Evolutionary conservation across 2,888 invertebrate species (phyloP).

Genomic region (Antheraea assamensis): DNA sequence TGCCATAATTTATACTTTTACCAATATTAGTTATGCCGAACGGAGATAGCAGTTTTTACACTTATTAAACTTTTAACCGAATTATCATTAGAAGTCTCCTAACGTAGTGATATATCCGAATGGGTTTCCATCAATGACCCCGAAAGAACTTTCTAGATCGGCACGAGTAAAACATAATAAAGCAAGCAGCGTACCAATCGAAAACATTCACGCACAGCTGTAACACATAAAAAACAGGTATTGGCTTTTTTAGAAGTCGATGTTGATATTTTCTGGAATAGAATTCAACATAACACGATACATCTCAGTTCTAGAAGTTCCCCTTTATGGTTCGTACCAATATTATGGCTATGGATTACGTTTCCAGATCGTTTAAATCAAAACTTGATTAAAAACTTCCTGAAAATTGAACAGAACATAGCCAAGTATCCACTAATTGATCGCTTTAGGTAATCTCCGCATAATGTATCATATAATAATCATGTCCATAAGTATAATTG

Average conservation of each 20-base stretch:
- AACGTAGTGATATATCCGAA: too few relatives aligned
- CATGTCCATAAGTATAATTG: background rate
- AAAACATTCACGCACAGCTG: background rate
- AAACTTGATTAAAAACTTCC: background rate
- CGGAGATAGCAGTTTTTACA: too few relatives aligned
- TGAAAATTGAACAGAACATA: background rate
- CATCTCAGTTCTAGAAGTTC: background rate
- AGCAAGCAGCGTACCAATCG: background rate
- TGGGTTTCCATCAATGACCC: too few relatives aligned
- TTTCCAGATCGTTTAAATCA: background rate
- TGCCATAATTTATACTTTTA: too few relatives aligned
- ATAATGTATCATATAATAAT: background rate
- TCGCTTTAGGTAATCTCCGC: background rate
- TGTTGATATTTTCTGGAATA: background rate
- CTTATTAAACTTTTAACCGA: too few relatives aligned
- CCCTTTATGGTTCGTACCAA: background rate
- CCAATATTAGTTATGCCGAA: too few relatives aligned
- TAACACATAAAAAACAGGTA: background rate
- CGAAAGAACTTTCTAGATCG: background rate
- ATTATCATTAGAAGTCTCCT: too few relatives aligned
- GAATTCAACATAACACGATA: background rate
- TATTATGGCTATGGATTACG: background rate
- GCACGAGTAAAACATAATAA: background rate
- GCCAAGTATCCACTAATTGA: background rate
- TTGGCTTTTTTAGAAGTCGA: background rate